phyloP scores from a whole-genome alignment of 2,888 invertebrate species.

The Anthrax anthrax region DNA sequence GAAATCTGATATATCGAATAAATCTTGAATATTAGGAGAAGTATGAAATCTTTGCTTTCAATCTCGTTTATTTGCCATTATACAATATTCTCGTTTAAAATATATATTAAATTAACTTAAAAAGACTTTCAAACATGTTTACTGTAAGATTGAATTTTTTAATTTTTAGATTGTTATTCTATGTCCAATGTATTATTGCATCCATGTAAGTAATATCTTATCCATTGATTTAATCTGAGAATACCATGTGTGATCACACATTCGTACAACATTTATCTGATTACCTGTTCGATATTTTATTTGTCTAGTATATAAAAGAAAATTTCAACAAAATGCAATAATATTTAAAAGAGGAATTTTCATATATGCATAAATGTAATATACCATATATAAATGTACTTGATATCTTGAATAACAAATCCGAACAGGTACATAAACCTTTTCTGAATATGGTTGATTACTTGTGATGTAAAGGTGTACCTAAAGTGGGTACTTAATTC shows the following conservation, averaged over 20 bases:
- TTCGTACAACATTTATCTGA: neutral
- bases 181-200: neutral
- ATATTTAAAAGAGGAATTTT: too few relatives aligned
- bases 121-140: too few relatives aligned
- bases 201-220: neutral
- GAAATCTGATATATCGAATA: neutral
- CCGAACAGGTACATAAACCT: conserved; percentile 1
- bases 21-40: neutral
- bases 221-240: neutral
- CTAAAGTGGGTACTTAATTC: neutral
- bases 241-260: neutral
- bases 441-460: neutral
- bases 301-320: too few relatives aligned
- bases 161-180: neutral
- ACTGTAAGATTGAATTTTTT: too few relatives aligned
- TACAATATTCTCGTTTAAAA: too few relatives aligned
- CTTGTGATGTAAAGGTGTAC: neutral
- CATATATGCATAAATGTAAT: too few relatives aligned
- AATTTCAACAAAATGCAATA: too few relatives aligned
- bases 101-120: too few relatives aligned
- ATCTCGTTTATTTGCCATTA: neutral
- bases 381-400: too few relatives aligned
- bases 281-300: neutral
- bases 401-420: too few relatives aligned
- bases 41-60: neutral